phyloP scores from a whole-genome alignment of 2,888 invertebrate species.

The Carcina quercana region DNA sequence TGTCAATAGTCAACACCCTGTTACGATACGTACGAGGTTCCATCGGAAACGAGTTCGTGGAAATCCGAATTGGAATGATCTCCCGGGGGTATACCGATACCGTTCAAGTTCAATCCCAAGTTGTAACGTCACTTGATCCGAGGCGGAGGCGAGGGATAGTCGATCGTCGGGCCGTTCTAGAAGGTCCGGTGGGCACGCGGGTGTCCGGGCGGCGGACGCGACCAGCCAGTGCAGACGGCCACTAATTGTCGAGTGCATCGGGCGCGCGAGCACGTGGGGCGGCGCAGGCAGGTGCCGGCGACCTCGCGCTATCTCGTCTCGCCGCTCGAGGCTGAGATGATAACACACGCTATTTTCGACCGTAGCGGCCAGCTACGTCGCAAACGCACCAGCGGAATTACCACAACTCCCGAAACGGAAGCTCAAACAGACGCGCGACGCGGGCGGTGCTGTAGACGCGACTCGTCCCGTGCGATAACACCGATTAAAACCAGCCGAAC shows the following conservation, averaged over 20 bases:
- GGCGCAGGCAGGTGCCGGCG: constrained; percentile 60
- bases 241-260: constrained; percentile 39
- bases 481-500: constrained; percentile 22
- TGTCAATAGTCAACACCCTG: no score
- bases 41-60: no score
- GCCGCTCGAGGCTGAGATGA: constrained; percentile 66
- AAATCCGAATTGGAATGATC: no score
- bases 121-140: no score
- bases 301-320: constrained; percentile 69
- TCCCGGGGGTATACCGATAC: no score
- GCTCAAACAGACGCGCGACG: constrained; percentile 22
- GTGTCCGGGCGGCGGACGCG: constrained; percentile 13
- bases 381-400: constrained; percentile 52
- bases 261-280: constrained; percentile 48
- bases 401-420: constrained; percentile 49
- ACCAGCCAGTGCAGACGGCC: constrained; percentile 16
- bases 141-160: no score
- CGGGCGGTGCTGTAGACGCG: constrained; percentile 28
- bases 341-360: constrained; percentile 67
- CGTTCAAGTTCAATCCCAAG: no score
- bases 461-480: constrained; percentile 26
- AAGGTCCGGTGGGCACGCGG: constrained; percentile 9
- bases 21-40: no score
- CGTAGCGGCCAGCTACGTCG: constrained; percentile 49
- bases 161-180: constrained; percentile 13